phyloP scores from a whole-genome alignment of 2,113 vertebrate species.

The Notiomystis cincta region DNA sequence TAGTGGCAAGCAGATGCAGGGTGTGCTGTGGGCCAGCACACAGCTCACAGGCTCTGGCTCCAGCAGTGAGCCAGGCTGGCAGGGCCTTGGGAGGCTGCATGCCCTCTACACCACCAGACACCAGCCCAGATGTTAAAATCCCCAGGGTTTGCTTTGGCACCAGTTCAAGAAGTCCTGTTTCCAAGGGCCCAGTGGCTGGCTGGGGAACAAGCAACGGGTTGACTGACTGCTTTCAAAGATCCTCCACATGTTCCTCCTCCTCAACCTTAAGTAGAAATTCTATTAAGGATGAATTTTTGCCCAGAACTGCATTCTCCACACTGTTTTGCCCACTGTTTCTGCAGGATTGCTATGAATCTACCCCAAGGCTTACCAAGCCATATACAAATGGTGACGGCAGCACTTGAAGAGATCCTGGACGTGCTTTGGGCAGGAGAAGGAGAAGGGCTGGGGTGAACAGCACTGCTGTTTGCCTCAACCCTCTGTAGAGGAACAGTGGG shows the following conservation, averaged over 20 bases:
- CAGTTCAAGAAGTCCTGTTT: background rate
- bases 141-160: background rate
- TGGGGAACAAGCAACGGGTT: background rate
- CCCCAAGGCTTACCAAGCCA: background rate
- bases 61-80: accelerated
- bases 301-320: background rate
- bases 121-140: background rate
- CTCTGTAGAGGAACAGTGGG: background rate
- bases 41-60: background rate
- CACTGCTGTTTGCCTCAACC: background rate
- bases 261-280: background rate
- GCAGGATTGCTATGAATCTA: background rate
- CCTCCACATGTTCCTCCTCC: background rate
- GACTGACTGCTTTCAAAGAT: background rate
- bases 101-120: background rate
- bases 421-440: background rate
- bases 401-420: background rate
- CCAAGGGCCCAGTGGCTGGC: accelerated
- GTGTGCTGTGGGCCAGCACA: background rate
- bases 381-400: background rate
- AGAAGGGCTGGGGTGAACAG: background rate
- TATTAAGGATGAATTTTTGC: background rate
- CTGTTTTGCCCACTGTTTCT: background rate
- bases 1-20: accelerated
- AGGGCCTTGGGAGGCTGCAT: background rate